Evolutionary conservation across 2,888 invertebrate species (phyloP).

Genomic region (Drepanosiphum platanoidis): DNA sequence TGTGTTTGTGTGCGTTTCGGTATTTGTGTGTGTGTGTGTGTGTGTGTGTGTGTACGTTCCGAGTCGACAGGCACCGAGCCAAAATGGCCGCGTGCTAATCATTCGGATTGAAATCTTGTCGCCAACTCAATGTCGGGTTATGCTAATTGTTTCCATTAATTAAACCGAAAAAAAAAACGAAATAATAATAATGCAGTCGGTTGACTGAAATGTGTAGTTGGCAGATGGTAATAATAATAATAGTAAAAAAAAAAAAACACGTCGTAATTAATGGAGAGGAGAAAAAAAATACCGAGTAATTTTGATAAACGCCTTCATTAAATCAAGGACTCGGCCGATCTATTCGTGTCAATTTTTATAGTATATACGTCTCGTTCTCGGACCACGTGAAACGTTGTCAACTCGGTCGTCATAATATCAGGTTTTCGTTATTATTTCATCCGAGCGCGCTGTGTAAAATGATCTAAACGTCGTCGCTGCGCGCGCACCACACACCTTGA

Average conservation of each 20-base stretch:
- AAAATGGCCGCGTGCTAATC: slow-evolving; percentile 56
- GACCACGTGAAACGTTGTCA: slow-evolving; percentile 45
- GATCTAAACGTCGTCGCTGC: neutral
- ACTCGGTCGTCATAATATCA: slow-evolving; percentile 41
- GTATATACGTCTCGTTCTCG: slow-evolving; percentile 20
- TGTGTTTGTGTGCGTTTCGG: neutral
- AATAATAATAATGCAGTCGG: slow-evolving; percentile 26
- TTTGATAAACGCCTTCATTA: slow-evolving; percentile 59
- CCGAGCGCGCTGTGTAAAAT: neutral
- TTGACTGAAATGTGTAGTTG: slow-evolving; percentile 46
- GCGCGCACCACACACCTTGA: neutral
- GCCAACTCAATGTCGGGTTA: slow-evolving; percentile 51
- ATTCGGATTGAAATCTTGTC: slow-evolving; percentile 42
- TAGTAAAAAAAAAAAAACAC: slow-evolving; percentile 16
- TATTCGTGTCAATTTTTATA: slow-evolving; percentile 54
- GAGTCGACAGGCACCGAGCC: slow-evolving; percentile 29
- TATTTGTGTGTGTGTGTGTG: neutral
- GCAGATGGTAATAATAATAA: slow-evolving; percentile 52
- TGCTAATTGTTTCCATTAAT: slow-evolving; percentile 61
- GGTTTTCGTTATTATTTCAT: neutral
- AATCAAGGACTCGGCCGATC: slow-evolving; percentile 52
- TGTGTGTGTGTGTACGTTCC: neutral
- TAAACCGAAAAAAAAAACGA: slow-evolving; percentile 38
- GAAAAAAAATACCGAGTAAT: slow-evolving; percentile 36
- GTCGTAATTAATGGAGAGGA: slow-evolving; percentile 49